Percentiles rank a stretch among this genome's conserved stretches.
phyloP scores from a whole-genome alignment of 2,113 vertebrate genomes.

The Numenius arquata region DNA sequence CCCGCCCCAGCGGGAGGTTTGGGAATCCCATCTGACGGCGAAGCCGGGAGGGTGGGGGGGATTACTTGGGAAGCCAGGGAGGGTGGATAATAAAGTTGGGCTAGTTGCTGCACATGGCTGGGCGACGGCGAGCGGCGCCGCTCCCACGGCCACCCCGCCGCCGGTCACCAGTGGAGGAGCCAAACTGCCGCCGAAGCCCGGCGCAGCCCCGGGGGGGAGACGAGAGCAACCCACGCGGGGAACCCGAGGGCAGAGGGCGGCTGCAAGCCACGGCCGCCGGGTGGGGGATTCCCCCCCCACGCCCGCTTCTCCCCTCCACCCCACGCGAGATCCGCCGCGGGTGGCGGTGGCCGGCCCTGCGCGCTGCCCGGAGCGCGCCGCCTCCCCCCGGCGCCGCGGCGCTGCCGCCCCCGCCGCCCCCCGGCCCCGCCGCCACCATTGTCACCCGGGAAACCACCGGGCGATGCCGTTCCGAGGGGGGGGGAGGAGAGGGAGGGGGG shows the following conservation, averaged over 20 bases:
- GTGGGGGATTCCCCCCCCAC: background rate
- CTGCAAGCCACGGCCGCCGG: background rate
- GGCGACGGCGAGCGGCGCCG: constrained; percentile 6
- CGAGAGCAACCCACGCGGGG: background rate
- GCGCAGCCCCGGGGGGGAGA: background rate
- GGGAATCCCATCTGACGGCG: background rate
- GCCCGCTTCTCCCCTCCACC: background rate
- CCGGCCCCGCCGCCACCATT: background rate
- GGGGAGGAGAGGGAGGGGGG: no score
- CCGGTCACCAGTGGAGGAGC: background rate
- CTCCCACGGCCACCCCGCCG: background rate
- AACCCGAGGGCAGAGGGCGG: background rate
- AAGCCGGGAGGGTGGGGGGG: background rate
- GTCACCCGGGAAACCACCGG: constrained; percentile 36
- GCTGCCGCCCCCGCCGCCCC: background rate
- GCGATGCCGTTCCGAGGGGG: background rate
- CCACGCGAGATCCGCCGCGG: background rate
- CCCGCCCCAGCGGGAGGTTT: no score
- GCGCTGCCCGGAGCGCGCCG: background rate
- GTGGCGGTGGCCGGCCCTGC: no score
- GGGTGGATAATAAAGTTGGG: background rate
- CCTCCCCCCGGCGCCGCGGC: background rate
- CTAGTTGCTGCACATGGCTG: constrained; percentile 29
- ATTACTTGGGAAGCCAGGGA: background rate
- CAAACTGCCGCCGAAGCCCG: background rate